A percentile compares a stretch with the other conserved stretches of the same genome.
Evolutionary conservation across 2,797 vertebrate genomes (phyloP).

Genomic region (Cyprinodon diabolis): DNA sequence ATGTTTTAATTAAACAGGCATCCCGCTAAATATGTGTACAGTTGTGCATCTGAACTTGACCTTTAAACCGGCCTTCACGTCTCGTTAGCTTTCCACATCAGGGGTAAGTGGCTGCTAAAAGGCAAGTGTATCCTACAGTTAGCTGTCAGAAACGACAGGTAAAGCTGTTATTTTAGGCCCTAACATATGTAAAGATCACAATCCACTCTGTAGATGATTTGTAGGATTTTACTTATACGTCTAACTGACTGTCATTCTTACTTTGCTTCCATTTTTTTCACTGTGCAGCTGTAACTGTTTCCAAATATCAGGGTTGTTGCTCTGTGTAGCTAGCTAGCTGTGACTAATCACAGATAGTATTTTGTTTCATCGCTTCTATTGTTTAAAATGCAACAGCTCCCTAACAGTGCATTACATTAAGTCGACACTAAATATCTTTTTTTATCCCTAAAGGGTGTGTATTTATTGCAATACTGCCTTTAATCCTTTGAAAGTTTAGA

Average conservation of each 20-base stretch:
- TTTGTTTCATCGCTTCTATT: not conserved
- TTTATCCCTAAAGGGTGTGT: not conserved
- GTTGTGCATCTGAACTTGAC: not conserved
- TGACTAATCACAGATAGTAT: not conserved
- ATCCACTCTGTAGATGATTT: not conserved
- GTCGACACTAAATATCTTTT: not conserved
- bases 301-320: not conserved
- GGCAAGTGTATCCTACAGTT: not conserved
- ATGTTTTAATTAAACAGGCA: not conserved
- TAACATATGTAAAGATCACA: not conserved
- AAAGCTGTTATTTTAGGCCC: constrained; percentile 3
- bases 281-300: not conserved
- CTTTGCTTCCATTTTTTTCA: not conserved
- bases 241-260: not conserved
- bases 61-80: not conserved
- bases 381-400: not conserved
- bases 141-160: constrained; percentile 11
- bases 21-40: constrained; percentile 9
- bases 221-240: not conserved
- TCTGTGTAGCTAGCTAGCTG: constrained; percentile 5
- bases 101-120: constrained; percentile 47
- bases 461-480: not conserved
- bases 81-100: not conserved
- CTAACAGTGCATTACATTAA: not conserved
- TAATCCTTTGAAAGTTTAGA: not conserved